phyloP scores from a whole-genome alignment of 2,797 vertebrate genomes.

The Vipera latastei region DNA sequence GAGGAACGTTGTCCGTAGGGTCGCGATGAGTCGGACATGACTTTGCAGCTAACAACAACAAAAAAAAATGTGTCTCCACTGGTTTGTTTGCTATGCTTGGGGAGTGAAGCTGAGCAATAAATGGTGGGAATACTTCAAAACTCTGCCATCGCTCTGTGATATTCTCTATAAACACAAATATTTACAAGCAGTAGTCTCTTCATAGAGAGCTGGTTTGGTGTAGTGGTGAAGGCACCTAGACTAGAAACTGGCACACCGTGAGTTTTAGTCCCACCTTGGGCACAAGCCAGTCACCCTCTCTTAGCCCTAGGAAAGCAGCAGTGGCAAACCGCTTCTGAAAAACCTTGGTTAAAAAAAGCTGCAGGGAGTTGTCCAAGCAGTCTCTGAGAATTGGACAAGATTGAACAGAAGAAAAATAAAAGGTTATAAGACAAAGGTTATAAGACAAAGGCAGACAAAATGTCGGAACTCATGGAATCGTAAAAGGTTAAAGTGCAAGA shows the following conservation, averaged over 20 bases:
- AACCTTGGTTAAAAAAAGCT: neutral
- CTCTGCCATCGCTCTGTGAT: neutral
- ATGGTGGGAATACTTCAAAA: neutral
- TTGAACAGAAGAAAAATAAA: neutral
- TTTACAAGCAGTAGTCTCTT: neutral
- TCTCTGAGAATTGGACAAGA: neutral
- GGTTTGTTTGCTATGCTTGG: neutral
- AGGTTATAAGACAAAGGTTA: neutral
- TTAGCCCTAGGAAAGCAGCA: neutral
- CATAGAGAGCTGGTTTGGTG: neutral
- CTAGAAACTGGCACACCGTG: neutral
- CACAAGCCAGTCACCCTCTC: neutral
- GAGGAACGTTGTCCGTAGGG: no score
- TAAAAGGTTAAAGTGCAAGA: no score
- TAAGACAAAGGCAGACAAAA: neutral
- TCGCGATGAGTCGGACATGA: no score
- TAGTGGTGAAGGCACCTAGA: neutral
- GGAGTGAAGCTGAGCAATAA: neutral
- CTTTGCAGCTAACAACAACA: no score
- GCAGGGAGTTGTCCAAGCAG: neutral
- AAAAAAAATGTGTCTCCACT: neutral
- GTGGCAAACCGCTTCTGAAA: neutral
- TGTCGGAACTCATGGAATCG: neutral
- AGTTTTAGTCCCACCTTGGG: neutral
- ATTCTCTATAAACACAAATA: neutral